Evolutionary conservation across 2,888 invertebrate genomes (phyloP).

Genomic region (Eulithis testata): DNA sequence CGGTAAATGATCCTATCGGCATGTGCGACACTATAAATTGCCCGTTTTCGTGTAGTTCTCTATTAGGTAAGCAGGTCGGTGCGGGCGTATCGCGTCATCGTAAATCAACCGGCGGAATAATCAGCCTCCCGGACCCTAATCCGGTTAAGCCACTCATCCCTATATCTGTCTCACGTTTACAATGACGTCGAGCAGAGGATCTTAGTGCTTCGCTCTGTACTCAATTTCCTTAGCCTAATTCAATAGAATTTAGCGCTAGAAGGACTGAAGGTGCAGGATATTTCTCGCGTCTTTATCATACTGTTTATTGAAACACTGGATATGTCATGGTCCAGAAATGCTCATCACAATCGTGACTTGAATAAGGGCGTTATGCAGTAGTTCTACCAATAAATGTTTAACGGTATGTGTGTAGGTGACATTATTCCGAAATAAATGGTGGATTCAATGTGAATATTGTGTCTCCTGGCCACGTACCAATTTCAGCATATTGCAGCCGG

Average conservation of each 20-base stretch:
- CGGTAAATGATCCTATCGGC: conserved; percentile 70
- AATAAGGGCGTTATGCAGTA: conserved; percentile 34
- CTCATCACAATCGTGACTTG: conserved; percentile 39
- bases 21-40: conserved; percentile 74
- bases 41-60: conserved; percentile 64
- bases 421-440: conserved; percentile 43
- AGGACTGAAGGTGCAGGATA: conserved; percentile 29
- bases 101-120: conserved; percentile 81
- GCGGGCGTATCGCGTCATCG: conserved; percentile 70
- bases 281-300: conserved; percentile 33
- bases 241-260: conserved; percentile 34
- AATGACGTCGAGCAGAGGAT: conserved; percentile 65
- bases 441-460: conserved; percentile 57
- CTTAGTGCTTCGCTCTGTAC: conserved; percentile 39
- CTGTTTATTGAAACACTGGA: conserved; percentile 36
- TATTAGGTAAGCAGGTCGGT: conserved; percentile 69
- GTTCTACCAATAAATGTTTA: conserved; percentile 39
- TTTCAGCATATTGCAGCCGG: conserved; percentile 78
- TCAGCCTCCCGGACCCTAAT: conserved; percentile 74
- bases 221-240: conserved; percentile 40
- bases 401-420: conserved; percentile 34
- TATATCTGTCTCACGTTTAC: conserved; percentile 74
- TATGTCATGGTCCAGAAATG: conserved; percentile 39
- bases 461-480: conserved; percentile 71
- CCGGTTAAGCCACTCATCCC: conserved; percentile 75